Percentiles rank a stretch among this genome's conserved stretches.
Evolutionary conservation across 2,113 vertebrate species (phyloP).

Genomic region (Grammomys dolichurus): DNA sequence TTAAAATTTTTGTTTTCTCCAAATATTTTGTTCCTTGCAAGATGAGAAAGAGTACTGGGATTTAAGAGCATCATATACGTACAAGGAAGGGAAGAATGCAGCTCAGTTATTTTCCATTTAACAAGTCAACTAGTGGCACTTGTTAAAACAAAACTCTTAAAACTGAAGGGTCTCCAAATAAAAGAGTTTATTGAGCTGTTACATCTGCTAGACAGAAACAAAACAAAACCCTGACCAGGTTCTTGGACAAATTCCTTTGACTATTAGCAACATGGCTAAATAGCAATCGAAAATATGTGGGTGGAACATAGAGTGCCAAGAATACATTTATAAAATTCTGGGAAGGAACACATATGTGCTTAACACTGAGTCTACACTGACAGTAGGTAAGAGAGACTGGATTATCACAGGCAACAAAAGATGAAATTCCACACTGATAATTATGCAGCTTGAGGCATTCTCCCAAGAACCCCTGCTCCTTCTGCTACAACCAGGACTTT

Average conservation of each 20-base stretch:
- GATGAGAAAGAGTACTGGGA: not conserved
- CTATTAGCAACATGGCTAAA: not conserved
- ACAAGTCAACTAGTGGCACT: conserved; percentile 11
- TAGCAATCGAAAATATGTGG: not conserved
- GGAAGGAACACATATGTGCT: not conserved
- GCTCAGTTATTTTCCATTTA: conserved; percentile 56
- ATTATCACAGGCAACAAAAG: not conserved
- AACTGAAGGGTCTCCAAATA: not conserved
- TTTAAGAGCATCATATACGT: not conserved
- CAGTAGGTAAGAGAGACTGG: not conserved
- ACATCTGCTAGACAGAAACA: not conserved
- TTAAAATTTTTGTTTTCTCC: conserved; percentile 29
- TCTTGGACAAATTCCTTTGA: not conserved
- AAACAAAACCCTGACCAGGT: not conserved
- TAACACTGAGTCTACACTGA: not conserved
- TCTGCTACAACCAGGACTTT: not conserved
- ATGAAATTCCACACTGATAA: not conserved
- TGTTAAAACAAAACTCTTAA: conserved; percentile 38
- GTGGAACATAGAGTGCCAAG: not conserved
- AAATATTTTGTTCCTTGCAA: not conserved
- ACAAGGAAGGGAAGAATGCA: not conserved
- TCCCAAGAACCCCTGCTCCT: not conserved
- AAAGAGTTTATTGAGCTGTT: conserved; percentile 33
- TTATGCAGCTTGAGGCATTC: not conserved
- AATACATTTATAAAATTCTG: not conserved